Evolutionary conservation across 2,888 invertebrate species (phyloP), one percentile per base, ranked within the genome.

Genomic region (Scrobipalpa costella): DNA sequence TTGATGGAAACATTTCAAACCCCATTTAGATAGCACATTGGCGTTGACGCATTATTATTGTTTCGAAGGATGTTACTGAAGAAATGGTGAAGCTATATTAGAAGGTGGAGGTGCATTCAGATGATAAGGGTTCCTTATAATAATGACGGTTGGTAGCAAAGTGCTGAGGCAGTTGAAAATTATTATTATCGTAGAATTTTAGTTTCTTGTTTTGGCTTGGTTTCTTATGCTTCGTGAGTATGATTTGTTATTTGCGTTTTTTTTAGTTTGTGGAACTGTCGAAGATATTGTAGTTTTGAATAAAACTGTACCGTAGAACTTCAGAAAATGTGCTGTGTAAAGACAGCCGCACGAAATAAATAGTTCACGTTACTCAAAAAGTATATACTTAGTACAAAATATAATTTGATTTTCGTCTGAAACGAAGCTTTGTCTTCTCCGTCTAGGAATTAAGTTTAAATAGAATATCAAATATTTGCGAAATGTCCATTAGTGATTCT

Each of bases 1-100:
- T 90, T 92, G 92, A 92, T 90, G 90, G 90, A 90, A 86, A 85
- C 88, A 83, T 88, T 88, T 88, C 90, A 88, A 87, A 88, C 82
- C 80, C 84, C 88, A 83, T 91, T 91, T 89, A 90, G 91, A 91
- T 91, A 91, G 83, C 77, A 77, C 66, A 68, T 69, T 86, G 90
- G 84, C 90, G 83, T 83, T 89, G 90, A 90, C 87, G 84, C 85
- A 89, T 89, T 85, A 86, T 89, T 87, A 88, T 88, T 79, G 83
- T 81, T 74, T 34, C 47, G 44, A 27, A 44, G 70, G 73, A 72
- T 58, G 40, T 49, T 34, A 47, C 55, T 47, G 34, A 21, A 44
- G 21, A 21, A 59, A 59, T 59, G 59, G 47, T 44, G 19, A 27
- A 40, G 59, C 44, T 59, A 59, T 47, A 47, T 40, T 40, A 59